phyloP scores from a whole-genome alignment of 2,888 invertebrate genomes.

The Tipula unca region DNA sequence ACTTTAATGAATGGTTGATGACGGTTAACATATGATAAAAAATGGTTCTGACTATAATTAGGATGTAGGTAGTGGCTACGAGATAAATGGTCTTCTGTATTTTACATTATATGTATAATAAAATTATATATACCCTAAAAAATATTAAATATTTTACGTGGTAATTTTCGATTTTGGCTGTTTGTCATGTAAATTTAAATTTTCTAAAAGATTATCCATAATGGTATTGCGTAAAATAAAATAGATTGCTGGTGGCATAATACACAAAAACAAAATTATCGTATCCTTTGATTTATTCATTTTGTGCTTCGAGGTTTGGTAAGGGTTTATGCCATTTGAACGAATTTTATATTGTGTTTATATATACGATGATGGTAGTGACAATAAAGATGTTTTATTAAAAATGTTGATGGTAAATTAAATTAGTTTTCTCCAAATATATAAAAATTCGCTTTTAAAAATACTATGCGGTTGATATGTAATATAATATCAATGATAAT shows the following conservation, averaged over 20 bases:
- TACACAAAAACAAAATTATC: background rate
- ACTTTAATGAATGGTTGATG: background rate
- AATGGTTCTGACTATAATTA: background rate
- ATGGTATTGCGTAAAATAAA: background rate
- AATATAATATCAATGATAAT: background rate
- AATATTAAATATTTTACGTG: background rate
- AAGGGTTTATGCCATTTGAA: background rate
- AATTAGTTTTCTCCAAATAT: background rate
- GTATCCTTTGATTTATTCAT: background rate
- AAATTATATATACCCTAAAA: background rate
- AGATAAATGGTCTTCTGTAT: background rate
- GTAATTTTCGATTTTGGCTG: background rate
- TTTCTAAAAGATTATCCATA: background rate
- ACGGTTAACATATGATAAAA: background rate
- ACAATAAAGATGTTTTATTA: background rate
- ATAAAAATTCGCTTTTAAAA: background rate
- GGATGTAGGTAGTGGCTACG: background rate
- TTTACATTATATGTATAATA: background rate
- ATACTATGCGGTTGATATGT: background rate
- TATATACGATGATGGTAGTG: background rate
- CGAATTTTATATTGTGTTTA: background rate
- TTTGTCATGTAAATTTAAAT: background rate
- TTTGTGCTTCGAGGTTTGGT: background rate
- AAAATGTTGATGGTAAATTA: background rate
- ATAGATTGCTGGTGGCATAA: background rate